Evolutionary conservation across 2,888 invertebrate species (phyloP), one percentile per base, ranked within the genome.

Genomic region (Aphrophora alni): DNA sequence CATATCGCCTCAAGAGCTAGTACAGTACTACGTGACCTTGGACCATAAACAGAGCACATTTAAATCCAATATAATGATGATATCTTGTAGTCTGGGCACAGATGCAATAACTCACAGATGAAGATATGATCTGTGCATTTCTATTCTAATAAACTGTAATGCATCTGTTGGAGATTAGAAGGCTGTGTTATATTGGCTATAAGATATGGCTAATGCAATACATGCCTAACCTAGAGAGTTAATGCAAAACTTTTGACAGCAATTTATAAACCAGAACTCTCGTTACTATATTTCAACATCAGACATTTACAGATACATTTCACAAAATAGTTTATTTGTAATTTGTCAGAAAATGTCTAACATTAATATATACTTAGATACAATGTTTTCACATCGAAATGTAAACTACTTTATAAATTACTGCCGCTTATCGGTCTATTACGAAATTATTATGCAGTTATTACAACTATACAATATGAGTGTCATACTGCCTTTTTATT

Each of bases 131-230:
- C 59, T 59, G 59, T 21, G 21, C n/a, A 59, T 21, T 59, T 59
- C 59, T 59, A 59, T 59, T 59, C 21, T 59, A 59, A 59, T 59
- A 59, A 59, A 59, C 59, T 59, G 59, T 59, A 59, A 59, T 59
- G 59, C 59, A 21, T 59, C 59, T 59, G 59, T 21, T n/a, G 59
- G 2, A 59, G 21, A 59, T 59, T 59, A 44, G 1, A 44, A 14
- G 44, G 44, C 44, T 33, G 33, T n/a, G 44, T 44, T 44, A 44
- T 44, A 59, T 59, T 21, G 59, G 59, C 21, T 2, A 12, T 21
- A 59, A 59, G 59, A 59, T 59, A 59, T 8, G 59, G 59, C 59
- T 59, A 59, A 59, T 59, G 59, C 59, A 59, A 21, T 21, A 59
- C 59, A 12, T 5, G 8, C 3, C 5, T 33, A 33, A 33, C 33